These are phyloP conservation scores for Indri indri DNA, from an alignment of 2,113 vertebrate genomes.

Conservation along the genomic window DNA sequence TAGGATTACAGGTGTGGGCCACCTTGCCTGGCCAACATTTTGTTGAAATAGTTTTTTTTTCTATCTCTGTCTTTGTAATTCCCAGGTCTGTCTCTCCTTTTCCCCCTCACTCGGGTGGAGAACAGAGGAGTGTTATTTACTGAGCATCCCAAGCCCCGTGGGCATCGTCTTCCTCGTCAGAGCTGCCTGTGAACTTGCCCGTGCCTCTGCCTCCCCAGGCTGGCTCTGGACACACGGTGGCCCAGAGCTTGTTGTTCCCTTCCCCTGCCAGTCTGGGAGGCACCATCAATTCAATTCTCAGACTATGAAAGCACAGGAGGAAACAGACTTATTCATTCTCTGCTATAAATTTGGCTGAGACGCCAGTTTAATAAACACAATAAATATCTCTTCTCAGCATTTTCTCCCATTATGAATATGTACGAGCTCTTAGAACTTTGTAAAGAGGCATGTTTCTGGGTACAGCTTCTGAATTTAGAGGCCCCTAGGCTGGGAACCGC, in stretches of 20 bases:
- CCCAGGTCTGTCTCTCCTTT: neutral
- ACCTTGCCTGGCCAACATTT: neutral
- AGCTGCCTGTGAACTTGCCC: neutral
- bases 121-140: neutral
- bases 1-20: too few species aligned
- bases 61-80: neutral
- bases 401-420: constrained; percentile 52
- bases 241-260: neutral
- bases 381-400: constrained; percentile 47
- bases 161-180: neutral
- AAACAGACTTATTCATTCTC: constrained; percentile 47
- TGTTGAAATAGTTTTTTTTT: neutral
- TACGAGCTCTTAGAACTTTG: constrained; percentile 34
- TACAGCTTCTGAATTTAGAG: neutral
- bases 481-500: neutral
- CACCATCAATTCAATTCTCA: neutral
- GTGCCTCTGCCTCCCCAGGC: neutral
- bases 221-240: neutral
- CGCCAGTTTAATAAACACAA: constrained; percentile 68
- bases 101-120: neutral
- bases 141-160: too few species aligned
- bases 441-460: neutral
- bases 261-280: neutral
- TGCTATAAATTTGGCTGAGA: constrained; percentile 32
- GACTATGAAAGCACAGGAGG: neutral